Evolutionary conservation across 2,888 invertebrate genomes (phyloP).

Genomic region (Phania funesta): DNA sequence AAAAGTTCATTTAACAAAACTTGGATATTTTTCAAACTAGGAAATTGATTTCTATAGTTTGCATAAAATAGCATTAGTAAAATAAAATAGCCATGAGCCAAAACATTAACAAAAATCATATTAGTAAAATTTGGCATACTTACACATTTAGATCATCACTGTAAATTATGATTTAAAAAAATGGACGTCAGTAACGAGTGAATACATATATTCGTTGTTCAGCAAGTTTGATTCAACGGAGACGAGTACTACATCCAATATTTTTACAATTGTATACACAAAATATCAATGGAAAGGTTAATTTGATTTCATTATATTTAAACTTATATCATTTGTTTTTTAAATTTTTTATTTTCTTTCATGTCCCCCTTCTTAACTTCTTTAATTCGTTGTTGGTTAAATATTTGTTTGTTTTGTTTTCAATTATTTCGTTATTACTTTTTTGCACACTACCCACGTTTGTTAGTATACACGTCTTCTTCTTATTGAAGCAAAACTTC

Average conservation of each 20-base stretch:
- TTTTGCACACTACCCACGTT: slow-evolving; percentile 67
- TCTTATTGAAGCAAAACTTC: slow-evolving; percentile 34
- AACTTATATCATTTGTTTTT: slow-evolving; percentile 36
- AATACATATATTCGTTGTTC: slow-evolving; percentile 53
- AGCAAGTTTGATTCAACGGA: slow-evolving; percentile 14
- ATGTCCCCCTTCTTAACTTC: slow-evolving; percentile 56
- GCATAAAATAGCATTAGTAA: too few species aligned
- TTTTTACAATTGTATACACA: slow-evolving; percentile 34
- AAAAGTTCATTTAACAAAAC: too few species aligned
- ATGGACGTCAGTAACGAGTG: slow-evolving; percentile 33
- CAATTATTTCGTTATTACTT: slow-evolving; percentile 32
- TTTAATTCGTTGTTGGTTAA: slow-evolving; percentile 58
- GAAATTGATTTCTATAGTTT: background rate
- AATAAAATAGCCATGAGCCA: background rate
- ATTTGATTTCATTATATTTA: slow-evolving; percentile 58
- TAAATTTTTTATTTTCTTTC: slow-evolving; percentile 1
- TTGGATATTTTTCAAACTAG: too few species aligned
- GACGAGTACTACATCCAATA: slow-evolving; percentile 45
- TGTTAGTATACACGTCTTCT: slow-evolving; percentile 51
- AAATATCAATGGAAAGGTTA: slow-evolving; percentile 45
- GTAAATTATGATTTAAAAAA: slow-evolving; percentile 57
- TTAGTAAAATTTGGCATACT: slow-evolving; percentile 51
- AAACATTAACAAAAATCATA: background rate
- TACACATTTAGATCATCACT: slow-evolving; percentile 72
- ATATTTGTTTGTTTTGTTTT: slow-evolving; percentile 61